Evolutionary conservation across 2,888 invertebrate species (phyloP).

Genomic region (Cotesia congregata): DNA sequence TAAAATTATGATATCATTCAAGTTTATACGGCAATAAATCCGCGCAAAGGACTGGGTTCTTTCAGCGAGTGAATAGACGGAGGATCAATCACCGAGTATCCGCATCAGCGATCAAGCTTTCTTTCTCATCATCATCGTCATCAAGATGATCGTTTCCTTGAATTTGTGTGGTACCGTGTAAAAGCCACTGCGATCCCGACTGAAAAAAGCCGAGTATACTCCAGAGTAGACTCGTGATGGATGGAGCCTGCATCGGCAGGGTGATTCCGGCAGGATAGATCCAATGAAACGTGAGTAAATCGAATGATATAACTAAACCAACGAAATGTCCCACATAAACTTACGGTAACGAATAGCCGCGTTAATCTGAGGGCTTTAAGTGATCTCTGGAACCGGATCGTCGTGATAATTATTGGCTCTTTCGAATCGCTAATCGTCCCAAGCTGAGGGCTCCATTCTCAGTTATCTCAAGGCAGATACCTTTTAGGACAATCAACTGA

Average conservation of each 20-base stretch:
- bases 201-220: slow-evolving; percentile 42
- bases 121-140: slow-evolving; percentile 32
- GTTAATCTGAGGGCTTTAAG: slow-evolving; percentile 47
- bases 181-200: neutral
- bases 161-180: too few species aligned
- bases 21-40: slow-evolving; percentile 47
- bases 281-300: slow-evolving; percentile 32
- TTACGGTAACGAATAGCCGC: slow-evolving; percentile 47
- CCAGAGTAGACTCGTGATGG: slow-evolving; percentile 41
- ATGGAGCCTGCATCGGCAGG: slow-evolving; percentile 43
- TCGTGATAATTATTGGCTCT: slow-evolving; percentile 45
- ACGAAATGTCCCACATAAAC: slow-evolving; percentile 27
- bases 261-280: slow-evolving; percentile 30
- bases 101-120: slow-evolving; percentile 37
- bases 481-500: neutral
- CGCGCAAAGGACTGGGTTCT: slow-evolving; percentile 35
- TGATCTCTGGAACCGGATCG: slow-evolving; percentile 45
- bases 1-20: slow-evolving; percentile 48
- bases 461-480: neutral
- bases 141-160: slow-evolving; percentile 24
- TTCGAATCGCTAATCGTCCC: slow-evolving; percentile 41
- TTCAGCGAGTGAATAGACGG: slow-evolving; percentile 31
- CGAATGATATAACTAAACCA: slow-evolving; percentile 2
- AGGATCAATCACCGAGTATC: slow-evolving; percentile 49
- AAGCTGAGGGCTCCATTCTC: neutral